A percentile compares a stretch with the other conserved stretches of the same genome.
Conservation (phyloP, 2,113 vertebrate species). For the Gadus macrocephalus region DNA sequence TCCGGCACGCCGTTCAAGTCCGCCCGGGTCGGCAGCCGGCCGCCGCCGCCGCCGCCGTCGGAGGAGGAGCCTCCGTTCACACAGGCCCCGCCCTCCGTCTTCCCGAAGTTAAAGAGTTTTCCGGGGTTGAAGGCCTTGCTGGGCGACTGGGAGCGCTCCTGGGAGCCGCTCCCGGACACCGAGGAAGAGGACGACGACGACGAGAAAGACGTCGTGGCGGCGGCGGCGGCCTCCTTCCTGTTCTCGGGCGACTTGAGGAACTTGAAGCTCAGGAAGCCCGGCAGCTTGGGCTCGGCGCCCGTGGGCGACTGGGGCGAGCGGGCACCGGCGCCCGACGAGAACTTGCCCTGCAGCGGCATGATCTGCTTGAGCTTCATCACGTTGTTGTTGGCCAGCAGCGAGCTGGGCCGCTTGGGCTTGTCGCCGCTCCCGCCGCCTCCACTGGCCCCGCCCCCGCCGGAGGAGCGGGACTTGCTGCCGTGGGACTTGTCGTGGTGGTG, state of each 20-base stretch:
- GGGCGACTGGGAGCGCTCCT: conserved; percentile 89
- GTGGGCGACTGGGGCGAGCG: conserved; percentile 87
- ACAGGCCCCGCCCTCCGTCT: conserved; percentile 76
- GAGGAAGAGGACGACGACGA: conserved; percentile 40
- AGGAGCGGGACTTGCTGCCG: conserved; percentile 72
- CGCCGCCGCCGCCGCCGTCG: conserved; percentile 51
- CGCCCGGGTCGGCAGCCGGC: conserved; percentile 67
- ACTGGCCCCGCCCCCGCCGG: conserved; percentile 40
- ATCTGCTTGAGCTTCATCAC: conserved; percentile 97
- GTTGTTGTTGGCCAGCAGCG: conserved; percentile 91
- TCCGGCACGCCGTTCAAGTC: conserved; percentile 79
- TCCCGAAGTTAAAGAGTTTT: conserved; percentile 93
- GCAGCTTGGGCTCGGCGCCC: conserved; percentile 84
- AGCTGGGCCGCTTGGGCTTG: conserved; percentile 91
- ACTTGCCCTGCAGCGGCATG: conserved; percentile 91
- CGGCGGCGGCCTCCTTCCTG: conserved; percentile 71
- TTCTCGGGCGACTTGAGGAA: conserved; percentile 93
- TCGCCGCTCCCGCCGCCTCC: conserved; percentile 60
- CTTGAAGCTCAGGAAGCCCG: conserved; percentile 92
- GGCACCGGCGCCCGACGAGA: conserved; percentile 75
- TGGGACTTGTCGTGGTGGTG: conserved; percentile 80
- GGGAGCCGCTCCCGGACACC: conserved; percentile 60
- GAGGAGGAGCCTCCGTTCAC: conserved; percentile 73
- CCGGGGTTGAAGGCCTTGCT: conserved; percentile 91
- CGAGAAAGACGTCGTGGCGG: conserved; percentile 21